These are phyloP conservation scores for Mormyrus hasselquistii DNA, from an alignment of 2,797 vertebrate species.

Conservation along the genomic window DNA sequence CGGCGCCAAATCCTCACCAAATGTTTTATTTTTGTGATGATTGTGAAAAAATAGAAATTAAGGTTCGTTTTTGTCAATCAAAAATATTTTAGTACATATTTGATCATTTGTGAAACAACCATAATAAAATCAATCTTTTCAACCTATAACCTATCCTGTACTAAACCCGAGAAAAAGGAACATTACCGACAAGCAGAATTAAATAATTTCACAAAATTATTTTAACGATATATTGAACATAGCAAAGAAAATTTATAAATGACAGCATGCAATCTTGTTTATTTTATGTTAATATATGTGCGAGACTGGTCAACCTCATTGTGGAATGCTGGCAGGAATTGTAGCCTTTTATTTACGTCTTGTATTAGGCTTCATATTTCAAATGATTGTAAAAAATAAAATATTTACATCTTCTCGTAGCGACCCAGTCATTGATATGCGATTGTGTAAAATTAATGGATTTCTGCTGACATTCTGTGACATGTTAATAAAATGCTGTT, in stretches of 20 bases:
- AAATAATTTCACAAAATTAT: not conserved
- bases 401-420: not conserved
- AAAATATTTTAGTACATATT: not conserved
- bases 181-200: not conserved
- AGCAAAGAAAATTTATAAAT: not conserved
- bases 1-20: not conserved
- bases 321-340: not conserved
- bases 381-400: not conserved
- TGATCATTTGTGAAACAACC: not conserved
- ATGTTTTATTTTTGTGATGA: not conserved
- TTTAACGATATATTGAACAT: not conserved
- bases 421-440: not conserved
- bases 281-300: not conserved
- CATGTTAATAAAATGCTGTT: not conserved
- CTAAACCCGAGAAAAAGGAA: not conserved
- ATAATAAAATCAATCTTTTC: not conserved
- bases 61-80: not conserved
- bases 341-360: not conserved
- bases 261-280: not conserved
- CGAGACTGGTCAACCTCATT: not conserved
- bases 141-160: not conserved
- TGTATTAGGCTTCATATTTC: not conserved
- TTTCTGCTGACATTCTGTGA: not conserved
- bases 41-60: not conserved
- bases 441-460: not conserved